Percentiles rank a stretch among this genome's conserved stretches.
Evolutionary conservation across 2,113 vertebrate genomes (phyloP).

Genomic region (Hyperoodon ampullatus): DNA sequence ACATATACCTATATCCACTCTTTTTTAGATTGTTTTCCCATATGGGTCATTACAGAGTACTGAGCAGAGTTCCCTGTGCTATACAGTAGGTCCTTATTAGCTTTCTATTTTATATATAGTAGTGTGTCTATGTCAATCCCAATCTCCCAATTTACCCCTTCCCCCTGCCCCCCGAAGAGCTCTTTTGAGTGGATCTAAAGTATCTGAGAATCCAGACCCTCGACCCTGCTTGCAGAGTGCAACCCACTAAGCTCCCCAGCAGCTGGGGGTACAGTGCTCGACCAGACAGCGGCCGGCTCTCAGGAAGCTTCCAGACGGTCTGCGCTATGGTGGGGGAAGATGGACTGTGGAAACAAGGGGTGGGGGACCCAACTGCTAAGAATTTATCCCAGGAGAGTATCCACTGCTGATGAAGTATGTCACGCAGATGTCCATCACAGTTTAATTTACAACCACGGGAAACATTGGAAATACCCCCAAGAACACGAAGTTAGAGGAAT

Average conservation of each 20-base stretch:
- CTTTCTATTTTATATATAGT: too few relatives aligned
- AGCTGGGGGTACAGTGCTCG: background rate
- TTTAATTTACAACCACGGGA: background rate
- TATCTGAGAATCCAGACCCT: background rate
- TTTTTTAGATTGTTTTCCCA: too few relatives aligned
- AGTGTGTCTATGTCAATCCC: too few relatives aligned
- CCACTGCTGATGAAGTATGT: background rate
- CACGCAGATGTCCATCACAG: background rate
- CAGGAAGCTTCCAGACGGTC: background rate
- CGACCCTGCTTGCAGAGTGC: background rate
- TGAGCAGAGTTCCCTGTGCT: too few relatives aligned
- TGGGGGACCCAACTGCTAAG: background rate
- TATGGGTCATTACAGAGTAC: too few relatives aligned
- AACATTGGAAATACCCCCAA: background rate
- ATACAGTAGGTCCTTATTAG: too few relatives aligned
- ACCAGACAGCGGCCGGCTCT: background rate
- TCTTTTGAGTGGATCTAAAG: too few relatives aligned
- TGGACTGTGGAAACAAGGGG: too few relatives aligned
- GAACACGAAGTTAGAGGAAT: background rate
- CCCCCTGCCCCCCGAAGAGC: too few relatives aligned
- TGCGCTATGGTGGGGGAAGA: too few relatives aligned
- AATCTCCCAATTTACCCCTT: too few relatives aligned
- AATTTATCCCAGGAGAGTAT: background rate
- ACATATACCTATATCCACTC: too few relatives aligned
- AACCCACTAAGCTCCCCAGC: background rate